Evolutionary conservation across 2,888 invertebrate genomes (phyloP), one percentile per base, ranked within the genome.

Genomic region (Oscheius sp.): DNA sequence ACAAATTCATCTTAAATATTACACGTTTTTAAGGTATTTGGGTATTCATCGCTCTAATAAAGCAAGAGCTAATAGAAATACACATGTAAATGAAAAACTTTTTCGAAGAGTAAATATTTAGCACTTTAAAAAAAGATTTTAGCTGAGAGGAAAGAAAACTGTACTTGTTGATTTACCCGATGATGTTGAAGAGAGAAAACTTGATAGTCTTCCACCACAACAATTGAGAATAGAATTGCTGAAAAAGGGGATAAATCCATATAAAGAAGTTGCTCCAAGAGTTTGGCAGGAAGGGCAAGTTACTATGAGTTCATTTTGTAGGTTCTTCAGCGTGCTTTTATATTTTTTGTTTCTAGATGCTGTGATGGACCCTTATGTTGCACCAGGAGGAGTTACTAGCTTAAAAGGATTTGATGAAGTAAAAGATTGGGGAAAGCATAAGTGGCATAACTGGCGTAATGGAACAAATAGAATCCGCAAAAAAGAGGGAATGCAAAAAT

Each of bases 401-500:
- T n/a, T 23, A 29, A 15, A 17, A 50, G 39, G 34, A n/a, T n/a
- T n/a, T n/a, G n/a, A n/a, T n/a, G n/a, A n/a, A n/a, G n/a, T n/a
- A n/a, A n/a, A 48, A 67, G 76, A 82, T 17, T 63, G 73, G 39
- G 45, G 73, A 10, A 67, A 70, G 42, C 78, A 83, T 67, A 72
- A 71, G 46, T 85, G 73, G 65, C 80, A 83, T 69, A 81, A 75
- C 48, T 80, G 70, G 64, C 68, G 65, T 17, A 78, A 79, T 71
- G 85, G 85, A 34, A 70, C 74, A 8, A 73, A 75, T 39, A 69
- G 80, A 29, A 86, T 85, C 50, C 64, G 75, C 4, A 83, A 83
- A 70, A 85, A 85, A 74, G 81, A 80, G 48, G 85, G 85, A 37
- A 77, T 83, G 64, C 75, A 83, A 68, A 82, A 80, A 34, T 85